A percentile compares a stretch with the other conserved stretches of the same genome.
Conservation (phyloP, 2,888 invertebrate species). For the Drepanosiphum platanoidis region DNA sequence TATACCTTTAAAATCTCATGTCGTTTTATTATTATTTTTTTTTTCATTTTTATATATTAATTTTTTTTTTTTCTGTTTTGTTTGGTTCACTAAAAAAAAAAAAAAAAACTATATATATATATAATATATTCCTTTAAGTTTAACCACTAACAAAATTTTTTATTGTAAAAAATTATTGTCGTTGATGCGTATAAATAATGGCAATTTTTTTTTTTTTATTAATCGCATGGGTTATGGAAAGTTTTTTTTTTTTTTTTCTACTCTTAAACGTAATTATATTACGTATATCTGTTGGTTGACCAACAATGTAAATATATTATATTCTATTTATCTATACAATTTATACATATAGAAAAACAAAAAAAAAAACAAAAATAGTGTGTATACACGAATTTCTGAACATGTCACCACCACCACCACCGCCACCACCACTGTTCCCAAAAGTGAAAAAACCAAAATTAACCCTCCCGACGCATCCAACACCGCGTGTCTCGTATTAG, state of each 20-base stretch:
- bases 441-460: not conserved
- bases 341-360: too few species aligned
- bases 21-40: constrained; percentile 36
- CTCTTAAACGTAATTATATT: constrained; percentile 31
- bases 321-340: not conserved
- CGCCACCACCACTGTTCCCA: too few species aligned
- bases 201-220: constrained; percentile 50
- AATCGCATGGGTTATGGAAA: constrained; percentile 62
- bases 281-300: constrained; percentile 29
- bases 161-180: constrained; percentile 38
- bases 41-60: constrained; percentile 20
- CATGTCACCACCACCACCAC: not conserved
- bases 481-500: too few species aligned
- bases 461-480: too few species aligned
- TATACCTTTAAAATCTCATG: constrained; percentile 59
- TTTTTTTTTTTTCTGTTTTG: constrained; percentile 34
- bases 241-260: constrained; percentile 34
- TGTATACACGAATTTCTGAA: constrained; percentile 50
- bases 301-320: constrained; percentile 43
- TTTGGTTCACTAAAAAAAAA: constrained; percentile 57
- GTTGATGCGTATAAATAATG: constrained; percentile 49
- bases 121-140: constrained; percentile 22
- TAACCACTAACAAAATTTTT: constrained; percentile 52
- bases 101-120: too few species aligned
- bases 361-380: not conserved